A percentile compares a stretch with the other conserved stretches of the same genome.
Evolutionary conservation across 2,797 vertebrate species (phyloP).

Genomic region (Hippoglossus hippoglossus): DNA sequence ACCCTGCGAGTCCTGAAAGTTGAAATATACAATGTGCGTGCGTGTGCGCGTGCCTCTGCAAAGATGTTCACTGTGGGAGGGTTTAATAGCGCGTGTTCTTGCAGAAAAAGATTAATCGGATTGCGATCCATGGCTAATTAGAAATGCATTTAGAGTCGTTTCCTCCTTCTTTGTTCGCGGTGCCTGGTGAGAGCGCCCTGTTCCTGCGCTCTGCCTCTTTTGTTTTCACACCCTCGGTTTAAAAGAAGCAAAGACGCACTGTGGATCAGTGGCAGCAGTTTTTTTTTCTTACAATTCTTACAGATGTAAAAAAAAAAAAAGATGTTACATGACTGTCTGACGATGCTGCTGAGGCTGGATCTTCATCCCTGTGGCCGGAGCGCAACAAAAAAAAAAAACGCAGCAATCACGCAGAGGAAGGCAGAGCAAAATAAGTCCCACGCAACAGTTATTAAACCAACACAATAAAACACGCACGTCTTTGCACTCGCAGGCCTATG

Average conservation of each 20-base stretch:
- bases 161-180: conserved; percentile 40
- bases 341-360: conserved; percentile 46
- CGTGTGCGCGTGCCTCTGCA: conserved; percentile 1
- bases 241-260: conserved; percentile 15
- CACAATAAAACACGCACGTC: conserved; percentile 11
- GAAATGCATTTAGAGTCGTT: conserved; percentile 36
- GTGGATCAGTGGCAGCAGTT: conserved; percentile 11
- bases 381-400: conserved; percentile 40
- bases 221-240: conserved; percentile 19
- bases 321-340: conserved; percentile 28
- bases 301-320: conserved; percentile 30
- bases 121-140: conserved; percentile 55
- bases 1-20: conserved; percentile 45
- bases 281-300: neutral
- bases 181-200: conserved; percentile 4
- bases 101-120: conserved; percentile 41
- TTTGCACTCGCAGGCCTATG: conserved; percentile 6
- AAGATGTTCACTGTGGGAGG: neutral
- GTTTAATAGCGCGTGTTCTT: conserved; percentile 25
- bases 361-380: conserved; percentile 36
- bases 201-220: conserved; percentile 37
- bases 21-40: conserved; percentile 20
- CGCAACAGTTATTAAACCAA: conserved; percentile 69
- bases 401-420: conserved; percentile 41
- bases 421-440: conserved; percentile 41